Evolutionary conservation across 23 tunicate genomes (phyloP).

Genomic region (Styela plicata): DNA sequence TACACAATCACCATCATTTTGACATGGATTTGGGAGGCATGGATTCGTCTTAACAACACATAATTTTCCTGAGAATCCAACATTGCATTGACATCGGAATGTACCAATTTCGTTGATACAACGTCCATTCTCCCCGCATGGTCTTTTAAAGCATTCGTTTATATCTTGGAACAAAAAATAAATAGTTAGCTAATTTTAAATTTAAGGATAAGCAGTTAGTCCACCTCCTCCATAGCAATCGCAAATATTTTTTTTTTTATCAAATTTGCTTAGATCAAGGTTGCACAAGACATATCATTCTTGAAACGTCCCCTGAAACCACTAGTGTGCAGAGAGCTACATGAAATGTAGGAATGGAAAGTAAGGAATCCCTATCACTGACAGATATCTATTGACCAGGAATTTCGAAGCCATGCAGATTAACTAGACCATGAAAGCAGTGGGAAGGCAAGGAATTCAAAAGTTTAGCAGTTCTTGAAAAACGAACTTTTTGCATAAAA

Average conservation of each 20-base stretch:
- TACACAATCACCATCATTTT: background rate
- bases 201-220: background rate
- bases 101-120: conserved; percentile 4
- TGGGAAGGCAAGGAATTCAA: too few species aligned
- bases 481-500: too few species aligned
- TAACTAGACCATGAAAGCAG: too few species aligned
- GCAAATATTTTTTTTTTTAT: background rate
- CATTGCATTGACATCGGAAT: conserved; percentile 14
- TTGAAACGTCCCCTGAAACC: too few species aligned
- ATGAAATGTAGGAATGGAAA: too few species aligned
- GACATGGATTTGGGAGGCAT: background rate
- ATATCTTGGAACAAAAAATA: conserved; percentile 3
- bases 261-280: too few species aligned
- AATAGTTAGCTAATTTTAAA: background rate
- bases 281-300: too few species aligned
- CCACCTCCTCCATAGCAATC: background rate
- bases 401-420: too few species aligned
- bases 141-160: conserved; percentile 14
- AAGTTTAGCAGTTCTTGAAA: too few species aligned
- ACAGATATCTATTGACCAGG: too few species aligned
- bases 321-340: too few species aligned
- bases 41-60: background rate
- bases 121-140: conserved; percentile 19
- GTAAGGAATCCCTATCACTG: too few species aligned
- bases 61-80: conserved; percentile 8